A percentile compares a stretch with the other conserved stretches of the same genome.
Evolutionary conservation across 2,113 vertebrate genomes (phyloP).

Genomic region (Toxotes jaculatrix): DNA sequence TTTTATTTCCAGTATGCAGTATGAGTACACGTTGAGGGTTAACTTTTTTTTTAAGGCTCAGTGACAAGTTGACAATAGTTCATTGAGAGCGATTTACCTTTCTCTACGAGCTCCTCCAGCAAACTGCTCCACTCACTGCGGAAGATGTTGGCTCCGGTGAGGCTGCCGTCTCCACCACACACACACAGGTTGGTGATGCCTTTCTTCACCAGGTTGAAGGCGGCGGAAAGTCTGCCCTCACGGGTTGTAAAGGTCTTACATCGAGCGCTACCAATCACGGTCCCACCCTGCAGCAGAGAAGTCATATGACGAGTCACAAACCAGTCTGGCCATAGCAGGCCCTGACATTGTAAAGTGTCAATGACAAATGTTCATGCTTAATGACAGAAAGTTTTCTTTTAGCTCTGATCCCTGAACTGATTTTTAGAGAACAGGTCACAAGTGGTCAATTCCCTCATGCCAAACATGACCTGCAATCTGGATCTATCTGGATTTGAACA

Average conservation of each 20-base stretch:
- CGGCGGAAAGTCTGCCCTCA: conserved; percentile 87
- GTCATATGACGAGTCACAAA: conserved; percentile 8
- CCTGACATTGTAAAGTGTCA: too few relatives aligned
- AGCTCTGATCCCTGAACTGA: too few relatives aligned
- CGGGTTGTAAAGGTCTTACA: conserved; percentile 92
- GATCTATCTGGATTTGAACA: background rate
- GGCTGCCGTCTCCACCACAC: conserved; percentile 95
- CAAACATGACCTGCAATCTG: background rate
- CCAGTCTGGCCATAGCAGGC: background rate
- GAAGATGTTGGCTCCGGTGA: conserved; percentile 94
- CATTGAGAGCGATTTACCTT: conserved; percentile 79
- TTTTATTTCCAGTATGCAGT: background rate
- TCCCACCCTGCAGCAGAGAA: conserved; percentile 87
- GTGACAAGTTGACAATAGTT: background rate
- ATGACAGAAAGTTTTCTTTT: background rate
- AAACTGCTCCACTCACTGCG: conserved; percentile 91
- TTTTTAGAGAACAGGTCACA: background rate
- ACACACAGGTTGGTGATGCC: conserved; percentile 96
- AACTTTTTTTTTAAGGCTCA: background rate
- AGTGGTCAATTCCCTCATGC: background rate
- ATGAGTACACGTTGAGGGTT: background rate
- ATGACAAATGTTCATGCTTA: background rate
- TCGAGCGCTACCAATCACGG: conserved; percentile 93
- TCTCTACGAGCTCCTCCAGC: conserved; percentile 88
- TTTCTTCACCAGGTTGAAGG: conserved; percentile 91